Conservation (phyloP, 2,113 vertebrate genomes). For the Apteryx mantelli region DNA sequence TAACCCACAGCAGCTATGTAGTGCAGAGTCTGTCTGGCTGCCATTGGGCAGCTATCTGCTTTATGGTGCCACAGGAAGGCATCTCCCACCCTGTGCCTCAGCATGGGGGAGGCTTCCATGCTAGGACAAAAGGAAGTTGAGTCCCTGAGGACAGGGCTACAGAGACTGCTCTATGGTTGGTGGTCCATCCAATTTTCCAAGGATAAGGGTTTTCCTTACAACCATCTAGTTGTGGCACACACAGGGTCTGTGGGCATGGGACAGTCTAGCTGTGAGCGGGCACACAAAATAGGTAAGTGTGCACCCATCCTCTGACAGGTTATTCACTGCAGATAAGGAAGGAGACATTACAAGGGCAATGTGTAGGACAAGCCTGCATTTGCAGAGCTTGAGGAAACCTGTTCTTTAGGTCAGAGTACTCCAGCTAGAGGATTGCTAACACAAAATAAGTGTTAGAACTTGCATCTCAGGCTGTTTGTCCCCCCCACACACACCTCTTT, state of each 20-base stretch:
- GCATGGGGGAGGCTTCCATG: neutral
- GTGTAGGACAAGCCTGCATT: neutral
- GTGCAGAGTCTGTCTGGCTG: neutral
- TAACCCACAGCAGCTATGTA: neutral
- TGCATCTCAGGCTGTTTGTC: neutral
- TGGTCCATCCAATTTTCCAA: neutral
- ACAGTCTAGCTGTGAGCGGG: neutral
- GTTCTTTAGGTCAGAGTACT: neutral
- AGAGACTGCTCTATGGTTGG: neutral
- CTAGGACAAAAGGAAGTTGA: neutral
- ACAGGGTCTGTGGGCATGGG: neutral
- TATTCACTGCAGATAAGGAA: neutral
- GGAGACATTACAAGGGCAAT: neutral
- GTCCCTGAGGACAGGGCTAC: neutral
- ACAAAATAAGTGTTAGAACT: neutral
- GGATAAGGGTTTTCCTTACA: neutral
- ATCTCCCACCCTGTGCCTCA: neutral
- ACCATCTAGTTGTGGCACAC: neutral
- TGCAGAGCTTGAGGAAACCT: neutral
- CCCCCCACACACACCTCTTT: neutral
- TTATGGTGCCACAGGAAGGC: neutral
- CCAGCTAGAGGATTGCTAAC: neutral
- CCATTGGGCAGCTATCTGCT: neutral
- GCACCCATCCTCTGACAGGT: neutral
- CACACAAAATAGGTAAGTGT: fast-evolving